Evolutionary conservation across 1,140 invertebrate species (phyloP), one percentile per base, ranked within the genome.

Genomic region (Xylocopa sonorina): DNA sequence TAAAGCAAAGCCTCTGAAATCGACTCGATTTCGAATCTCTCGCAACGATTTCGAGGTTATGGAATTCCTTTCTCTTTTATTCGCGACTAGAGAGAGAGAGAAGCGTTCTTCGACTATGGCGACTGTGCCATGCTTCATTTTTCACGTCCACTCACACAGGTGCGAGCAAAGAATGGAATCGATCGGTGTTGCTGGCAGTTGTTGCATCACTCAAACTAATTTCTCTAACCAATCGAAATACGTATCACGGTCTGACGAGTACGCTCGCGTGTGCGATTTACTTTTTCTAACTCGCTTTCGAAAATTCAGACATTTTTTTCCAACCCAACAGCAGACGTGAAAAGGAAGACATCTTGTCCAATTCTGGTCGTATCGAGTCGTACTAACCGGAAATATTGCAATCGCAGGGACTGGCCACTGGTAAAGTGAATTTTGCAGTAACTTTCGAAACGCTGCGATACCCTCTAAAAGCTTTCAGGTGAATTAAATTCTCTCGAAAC

Each of bases 401-500:
- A 71, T 77, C 27, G 73, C 82, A 14, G n/a, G 46, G 41, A 68
- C 24, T 67, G n/a, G 6, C 4, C 29, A 24, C 18, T 50, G 16
- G 51, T 46, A 68, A 80, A 80, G 64, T 77, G 62, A 76, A 67
- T 76, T 67, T 76, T 77, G 46, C 43, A 68, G 78, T 69, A 72
- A 84, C 72, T 85, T 84, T 43, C 60, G 46, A 81, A 83, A 81
- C 73, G 78, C 43, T 55, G 60, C 73, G 60, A 71, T 78, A 71
- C 46, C 41, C 82, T 57, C 68, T 71, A 76, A 82, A 86, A 86
- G 84, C 83, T 86, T 85, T 85, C 83, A 82, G 57, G 80, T 77
- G 80, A 86, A 84, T 86, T 82, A 82, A 82, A 86, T 86, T 85
- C 64, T 75, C 83, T 72, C 78, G 78, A 84, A 84, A 76, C 83